phyloP scores from a whole-genome alignment of 2,113 vertebrate genomes.

The Lagopus muta region DNA sequence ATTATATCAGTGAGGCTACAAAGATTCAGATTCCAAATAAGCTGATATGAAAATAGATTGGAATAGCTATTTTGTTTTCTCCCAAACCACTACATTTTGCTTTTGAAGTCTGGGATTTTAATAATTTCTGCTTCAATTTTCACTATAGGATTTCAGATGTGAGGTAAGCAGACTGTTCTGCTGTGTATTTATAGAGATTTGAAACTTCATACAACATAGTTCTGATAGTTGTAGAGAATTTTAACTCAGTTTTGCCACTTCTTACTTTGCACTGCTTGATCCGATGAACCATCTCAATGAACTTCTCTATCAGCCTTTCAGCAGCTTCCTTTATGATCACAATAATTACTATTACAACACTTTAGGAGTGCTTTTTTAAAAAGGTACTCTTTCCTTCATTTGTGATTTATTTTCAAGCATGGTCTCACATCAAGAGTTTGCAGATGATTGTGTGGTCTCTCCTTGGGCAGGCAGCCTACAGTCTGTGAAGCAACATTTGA shows the following conservation, averaged over 20 bases:
- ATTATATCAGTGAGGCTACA: background rate
- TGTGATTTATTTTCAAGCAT: background rate
- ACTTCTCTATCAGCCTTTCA: background rate
- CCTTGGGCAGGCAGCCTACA: background rate
- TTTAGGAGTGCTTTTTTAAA: background rate
- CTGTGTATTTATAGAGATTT: rapidly evolving
- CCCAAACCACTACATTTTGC: background rate
- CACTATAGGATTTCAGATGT: rapidly evolving
- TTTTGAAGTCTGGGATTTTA: background rate
- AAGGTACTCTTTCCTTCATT: background rate
- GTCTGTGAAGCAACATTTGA: background rate
- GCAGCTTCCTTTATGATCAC: background rate
- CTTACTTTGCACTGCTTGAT: background rate
- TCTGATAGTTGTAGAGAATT: background rate
- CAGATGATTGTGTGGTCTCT: background rate
- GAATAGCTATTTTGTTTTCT: background rate
- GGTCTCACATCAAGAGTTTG: background rate
- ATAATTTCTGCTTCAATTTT: background rate
- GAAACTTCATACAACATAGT: background rate
- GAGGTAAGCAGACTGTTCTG: background rate
- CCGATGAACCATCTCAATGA: background rate
- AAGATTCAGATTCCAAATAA: background rate
- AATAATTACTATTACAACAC: background rate
- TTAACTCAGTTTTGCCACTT: background rate
- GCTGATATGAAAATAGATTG: background rate